Evolutionary conservation across 1,140 invertebrate genomes (phyloP), one percentile per base, ranked within the genome.

Genomic region (Colletes latitarsis): DNA sequence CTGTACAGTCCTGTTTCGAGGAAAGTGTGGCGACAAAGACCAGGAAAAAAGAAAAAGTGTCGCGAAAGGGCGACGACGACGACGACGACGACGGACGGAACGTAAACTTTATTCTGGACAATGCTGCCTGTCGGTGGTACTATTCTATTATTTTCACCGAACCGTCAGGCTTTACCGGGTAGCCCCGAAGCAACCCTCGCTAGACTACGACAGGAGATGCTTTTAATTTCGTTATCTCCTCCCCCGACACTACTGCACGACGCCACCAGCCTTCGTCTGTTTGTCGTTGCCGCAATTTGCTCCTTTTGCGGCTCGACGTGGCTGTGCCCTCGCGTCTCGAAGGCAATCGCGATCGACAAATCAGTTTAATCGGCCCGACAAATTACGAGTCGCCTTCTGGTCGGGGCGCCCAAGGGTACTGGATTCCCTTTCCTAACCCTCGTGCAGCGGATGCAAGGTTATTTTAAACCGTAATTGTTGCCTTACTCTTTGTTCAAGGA

Each of bases 91-190:
- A 72, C 43, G 87, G 87, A 81, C 83, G 87, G 88, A 89, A 90
- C 87, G 89, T 89, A 92, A 92, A 93, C 88, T 90, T 91, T 89
- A 88, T 92, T 92, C 84, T 87, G 84, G 84, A 92, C 91, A 92
- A 92, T 91, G 87, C 86, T 63, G 74, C 77, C 83, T 82, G 84
- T 87, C 82, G 81, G 78, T 80, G 39, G 88, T 87, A 88, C 88
- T 88, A 91, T 93, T 92, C 88, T 92, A 93, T 93, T 93, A 93
- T 92, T 90, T 92, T 90, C 90, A 88, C 77, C 89, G 82, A 83
- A 52, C 72, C 79, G 79, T 82, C 83, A 81, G 74, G 69, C 85
- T 87, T 88, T 69, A 73, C 71, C 73, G 70, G 41, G 60, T 77
- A 64, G 78, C 80, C 71, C 81, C 63, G 30, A 66, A 72, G 75